A percentile compares a stretch with the other conserved stretches of the same genome.
Conservation (phyloP, 2,888 invertebrate species). For the Polyommatus iphigenia region DNA sequence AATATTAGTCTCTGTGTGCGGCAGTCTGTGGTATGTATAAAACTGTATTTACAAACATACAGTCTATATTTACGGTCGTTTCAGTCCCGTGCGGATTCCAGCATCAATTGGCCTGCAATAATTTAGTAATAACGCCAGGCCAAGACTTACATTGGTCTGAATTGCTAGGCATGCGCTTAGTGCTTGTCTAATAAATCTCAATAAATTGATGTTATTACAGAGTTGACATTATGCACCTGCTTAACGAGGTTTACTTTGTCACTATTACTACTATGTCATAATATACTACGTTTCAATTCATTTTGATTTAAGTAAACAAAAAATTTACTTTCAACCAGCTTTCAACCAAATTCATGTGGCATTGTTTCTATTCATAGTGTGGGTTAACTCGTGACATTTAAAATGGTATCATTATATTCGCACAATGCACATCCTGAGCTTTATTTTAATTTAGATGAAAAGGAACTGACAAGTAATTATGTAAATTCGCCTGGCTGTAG, state of each 20-base stretch:
- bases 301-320: neutral
- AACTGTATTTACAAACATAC: neutral
- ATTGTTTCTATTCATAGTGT: neutral
- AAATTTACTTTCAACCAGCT: neutral
- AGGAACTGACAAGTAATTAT: no score
- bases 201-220: slow-evolving; percentile 14
- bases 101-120: neutral
- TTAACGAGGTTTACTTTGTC: neutral
- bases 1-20: no score
- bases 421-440: no score
- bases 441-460: no score
- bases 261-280: neutral
- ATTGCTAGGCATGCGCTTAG: slow-evolving; percentile 54
- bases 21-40: neutral
- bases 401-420: neutral
- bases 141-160: slow-evolving; percentile 54
- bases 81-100: slow-evolving; percentile 11
- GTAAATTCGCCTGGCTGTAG: no score
- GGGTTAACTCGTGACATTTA: neutral
- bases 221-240: slow-evolving; percentile 15
- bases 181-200: slow-evolving; percentile 20
- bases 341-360: neutral
- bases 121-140: slow-evolving; percentile 17
- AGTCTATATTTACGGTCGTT: neutral
- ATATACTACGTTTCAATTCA: no score